Percentiles rank a stretch among this genome's conserved stretches.
Evolutionary conservation across 2,797 vertebrate species (phyloP).

Genomic region (Mormyrops boulengeri): DNA sequence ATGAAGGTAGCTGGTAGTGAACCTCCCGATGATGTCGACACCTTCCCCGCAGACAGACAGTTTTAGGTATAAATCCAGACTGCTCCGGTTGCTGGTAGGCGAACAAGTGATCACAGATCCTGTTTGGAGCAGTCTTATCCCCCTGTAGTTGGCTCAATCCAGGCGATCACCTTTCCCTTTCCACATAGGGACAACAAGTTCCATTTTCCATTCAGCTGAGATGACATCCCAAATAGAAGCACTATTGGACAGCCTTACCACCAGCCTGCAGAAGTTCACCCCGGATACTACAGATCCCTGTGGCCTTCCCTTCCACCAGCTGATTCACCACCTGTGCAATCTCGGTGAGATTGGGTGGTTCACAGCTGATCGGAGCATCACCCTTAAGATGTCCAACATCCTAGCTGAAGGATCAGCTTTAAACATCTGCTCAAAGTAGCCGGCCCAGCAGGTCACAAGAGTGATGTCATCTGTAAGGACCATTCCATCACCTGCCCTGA

Average conservation of each 20-base stretch:
- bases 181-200: neutral
- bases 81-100: neutral
- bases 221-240: neutral
- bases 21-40: too few relatives aligned
- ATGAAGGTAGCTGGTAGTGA: neutral
- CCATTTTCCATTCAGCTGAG: neutral
- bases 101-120: neutral
- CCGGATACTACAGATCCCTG: neutral
- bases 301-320: neutral
- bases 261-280: neutral
- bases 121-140: neutral
- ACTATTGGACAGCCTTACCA: neutral
- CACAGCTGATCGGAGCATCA: neutral
- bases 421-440: neutral
- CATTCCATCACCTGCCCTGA: neutral
- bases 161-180: neutral
- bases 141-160: neutral
- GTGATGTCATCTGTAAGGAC: neutral
- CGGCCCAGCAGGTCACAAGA: neutral
- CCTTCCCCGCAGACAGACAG: neutral
- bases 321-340: neutral
- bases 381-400: neutral
- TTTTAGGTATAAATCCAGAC: neutral
- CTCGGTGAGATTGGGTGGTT: neutral
- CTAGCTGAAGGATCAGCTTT: neutral